Conservation (phyloP, 1,140 invertebrate species). For the Triops cancriformis region DNA sequence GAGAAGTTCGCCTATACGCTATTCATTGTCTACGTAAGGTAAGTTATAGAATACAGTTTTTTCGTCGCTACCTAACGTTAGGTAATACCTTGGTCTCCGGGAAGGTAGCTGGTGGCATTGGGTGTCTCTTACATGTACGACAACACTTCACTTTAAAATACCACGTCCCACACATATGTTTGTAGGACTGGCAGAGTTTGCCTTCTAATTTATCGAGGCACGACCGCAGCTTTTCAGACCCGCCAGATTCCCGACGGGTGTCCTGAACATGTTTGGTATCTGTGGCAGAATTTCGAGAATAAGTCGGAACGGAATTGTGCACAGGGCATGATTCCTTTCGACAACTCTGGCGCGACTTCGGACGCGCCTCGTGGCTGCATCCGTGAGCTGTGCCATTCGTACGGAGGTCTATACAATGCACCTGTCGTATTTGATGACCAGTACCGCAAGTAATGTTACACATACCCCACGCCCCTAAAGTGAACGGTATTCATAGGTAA, state of each 20-base stretch:
- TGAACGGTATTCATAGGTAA: constrained; percentile 36
- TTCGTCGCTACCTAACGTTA: neutral
- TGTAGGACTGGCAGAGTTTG: constrained; percentile 34
- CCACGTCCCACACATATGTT: constrained; percentile 37
- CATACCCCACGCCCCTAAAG: constrained; percentile 41
- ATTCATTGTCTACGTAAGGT: neutral
- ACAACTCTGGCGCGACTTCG: constrained; percentile 38
- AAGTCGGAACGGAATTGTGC: neutral
- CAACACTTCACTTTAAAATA: constrained; percentile 40
- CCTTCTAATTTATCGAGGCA: constrained; percentile 37
- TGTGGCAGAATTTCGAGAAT: constrained; percentile 8
- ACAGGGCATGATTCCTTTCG: constrained; percentile 38
- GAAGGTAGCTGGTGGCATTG: neutral
- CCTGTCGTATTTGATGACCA: constrained; percentile 38
- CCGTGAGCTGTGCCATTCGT: constrained; percentile 37
- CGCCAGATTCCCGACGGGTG: constrained; percentile 1
- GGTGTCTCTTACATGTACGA: constrained; percentile 33
- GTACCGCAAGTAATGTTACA: constrained; percentile 45
- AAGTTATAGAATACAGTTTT: neutral
- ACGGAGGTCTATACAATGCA: constrained; percentile 41
- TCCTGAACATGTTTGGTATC: neutral
- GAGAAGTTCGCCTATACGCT: neutral
- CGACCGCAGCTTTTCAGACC: constrained; percentile 32
- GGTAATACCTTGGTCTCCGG: neutral
- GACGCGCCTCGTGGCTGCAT: constrained; percentile 37